A percentile compares a stretch with the other conserved stretches of the same genome.
These are phyloP conservation scores for Drosophila suzukii DNA, from an alignment of 1,140 invertebrate genomes.

Conservation along the genomic window DNA sequence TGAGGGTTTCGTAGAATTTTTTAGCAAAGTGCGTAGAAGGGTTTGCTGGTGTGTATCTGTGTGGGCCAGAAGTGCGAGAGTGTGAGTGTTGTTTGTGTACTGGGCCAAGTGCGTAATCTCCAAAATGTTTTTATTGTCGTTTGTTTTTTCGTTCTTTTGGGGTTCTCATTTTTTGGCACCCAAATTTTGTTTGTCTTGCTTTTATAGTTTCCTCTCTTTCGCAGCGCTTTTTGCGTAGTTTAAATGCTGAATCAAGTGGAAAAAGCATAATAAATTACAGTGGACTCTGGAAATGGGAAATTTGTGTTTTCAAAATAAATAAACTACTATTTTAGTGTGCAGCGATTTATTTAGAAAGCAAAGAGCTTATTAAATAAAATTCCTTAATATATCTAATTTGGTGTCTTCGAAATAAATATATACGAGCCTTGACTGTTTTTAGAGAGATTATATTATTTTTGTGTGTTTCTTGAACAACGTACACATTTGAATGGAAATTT, in stretches of 20 bases:
- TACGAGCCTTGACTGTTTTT: not conserved
- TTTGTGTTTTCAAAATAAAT: not conserved
- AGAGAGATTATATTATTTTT: not conserved
- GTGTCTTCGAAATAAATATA: not conserved
- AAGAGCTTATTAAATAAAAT: not conserved
- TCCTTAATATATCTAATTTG: not conserved
- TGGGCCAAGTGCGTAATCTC: conserved; percentile 66
- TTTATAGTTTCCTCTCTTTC: conserved; percentile 52
- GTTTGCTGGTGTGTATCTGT: conserved; percentile 32
- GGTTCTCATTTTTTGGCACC: conserved; percentile 19
- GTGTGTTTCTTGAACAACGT: conserved; percentile 12
- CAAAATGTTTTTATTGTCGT: conserved; percentile 54
- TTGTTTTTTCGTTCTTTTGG: conserved; percentile 25
- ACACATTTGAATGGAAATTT: conserved; percentile 39
- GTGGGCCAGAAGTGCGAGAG: conserved; percentile 2
- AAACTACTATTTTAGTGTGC: not conserved
- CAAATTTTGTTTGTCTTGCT: conserved; percentile 32
- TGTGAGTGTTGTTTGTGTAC: conserved; percentile 22
- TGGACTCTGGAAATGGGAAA: not conserved
- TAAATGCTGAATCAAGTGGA: conserved; percentile 25
- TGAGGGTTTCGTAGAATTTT: conserved; percentile 46
- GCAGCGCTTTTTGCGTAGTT: conserved; percentile 61
- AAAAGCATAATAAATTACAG: conserved; percentile 27
- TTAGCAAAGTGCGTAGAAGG: conserved; percentile 67
- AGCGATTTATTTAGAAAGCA: too few relatives aligned